Evolutionary conservation across 2,888 invertebrate species (phyloP), one percentile per base, ranked within the genome.

Genomic region (Heteromyza rotundicornis): DNA sequence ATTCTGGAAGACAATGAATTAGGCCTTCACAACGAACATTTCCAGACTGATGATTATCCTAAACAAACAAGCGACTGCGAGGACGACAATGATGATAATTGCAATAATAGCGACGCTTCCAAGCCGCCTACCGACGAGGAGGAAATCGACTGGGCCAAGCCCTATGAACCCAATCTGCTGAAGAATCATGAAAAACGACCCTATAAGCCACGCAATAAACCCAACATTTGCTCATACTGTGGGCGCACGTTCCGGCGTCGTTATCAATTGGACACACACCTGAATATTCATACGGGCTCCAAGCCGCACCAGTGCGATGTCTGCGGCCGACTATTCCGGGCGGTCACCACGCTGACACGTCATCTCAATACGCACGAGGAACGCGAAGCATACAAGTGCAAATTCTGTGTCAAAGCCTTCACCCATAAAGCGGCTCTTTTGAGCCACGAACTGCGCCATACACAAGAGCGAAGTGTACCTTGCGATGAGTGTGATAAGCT

Each of bases 261-360:
- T 1, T 66, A 71, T 60, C 64, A 72, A 32, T 54, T 74, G 1
- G 73, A 74, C 32, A 72, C 71, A 2, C 74, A 73, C 55, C 50
- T 74, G 0, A 72, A 75, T 54, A 71, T 74, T 22, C 74, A 75
- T 44, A 75, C 73, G 1, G 74, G 68, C 0, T 51, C 59, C 7
- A 73, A 73, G 57, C 74, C 73, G 2, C 69, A 73, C 59, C 74
- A 74, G 50, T 75, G 74, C 57, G 74, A 75, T 8, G 64, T 68
- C 52, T 75, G 74, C 36, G 74, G 74, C 17, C 67, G 69, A 7
- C 70, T 67, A 59, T 73, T 75, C 61, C 67, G 73, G 10, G 74
- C 74, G 14, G 61, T 70, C 1, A 73, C 70, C 27, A 75, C 74
- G 8, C 35, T 75, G 2, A 70, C 67, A 17, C 71, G 74, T 1